Evolutionary conservation across 2,888 invertebrate species (phyloP).

Genomic region (Ligdia adustata): DNA sequence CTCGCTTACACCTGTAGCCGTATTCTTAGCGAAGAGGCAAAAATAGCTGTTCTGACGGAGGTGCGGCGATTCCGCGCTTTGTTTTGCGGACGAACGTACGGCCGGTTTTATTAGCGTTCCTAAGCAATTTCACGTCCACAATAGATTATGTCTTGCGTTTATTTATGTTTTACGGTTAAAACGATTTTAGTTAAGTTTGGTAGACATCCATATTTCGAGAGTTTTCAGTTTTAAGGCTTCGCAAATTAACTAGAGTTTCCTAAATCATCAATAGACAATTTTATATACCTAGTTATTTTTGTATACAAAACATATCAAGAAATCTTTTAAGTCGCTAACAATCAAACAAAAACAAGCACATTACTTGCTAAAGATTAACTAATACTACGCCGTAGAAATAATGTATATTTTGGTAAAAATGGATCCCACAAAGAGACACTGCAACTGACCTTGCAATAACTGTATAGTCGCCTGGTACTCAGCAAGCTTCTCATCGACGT

Average conservation of each 20-base stretch:
- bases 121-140: conserved; percentile 18
- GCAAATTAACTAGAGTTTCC: too few relatives aligned
- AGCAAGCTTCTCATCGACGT: conserved; percentile 96
- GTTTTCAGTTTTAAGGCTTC: too few relatives aligned
- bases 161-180: conserved; percentile 12
- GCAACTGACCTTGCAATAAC: conserved; percentile 92
- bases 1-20: conserved; percentile 33
- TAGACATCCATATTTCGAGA: too few relatives aligned
- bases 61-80: conserved; percentile 23
- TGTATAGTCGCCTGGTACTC: conserved; percentile 97
- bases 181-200: conserved; percentile 8
- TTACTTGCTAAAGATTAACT: too few relatives aligned
- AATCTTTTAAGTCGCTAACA: too few relatives aligned
- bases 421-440: too few relatives aligned
- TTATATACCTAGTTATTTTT: too few relatives aligned
- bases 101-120: conserved; percentile 25
- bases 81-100: conserved; percentile 23
- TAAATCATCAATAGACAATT: too few relatives aligned
- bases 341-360: too few relatives aligned
- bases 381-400: too few relatives aligned
- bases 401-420: too few relatives aligned
- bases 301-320: too few relatives aligned
- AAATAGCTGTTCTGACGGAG: conserved; percentile 32
- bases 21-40: conserved; percentile 23
- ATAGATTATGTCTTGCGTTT: conserved; percentile 10